Conservation (phyloP, 2,113 vertebrate genomes). For the Sakesphorus luctuosus region DNA sequence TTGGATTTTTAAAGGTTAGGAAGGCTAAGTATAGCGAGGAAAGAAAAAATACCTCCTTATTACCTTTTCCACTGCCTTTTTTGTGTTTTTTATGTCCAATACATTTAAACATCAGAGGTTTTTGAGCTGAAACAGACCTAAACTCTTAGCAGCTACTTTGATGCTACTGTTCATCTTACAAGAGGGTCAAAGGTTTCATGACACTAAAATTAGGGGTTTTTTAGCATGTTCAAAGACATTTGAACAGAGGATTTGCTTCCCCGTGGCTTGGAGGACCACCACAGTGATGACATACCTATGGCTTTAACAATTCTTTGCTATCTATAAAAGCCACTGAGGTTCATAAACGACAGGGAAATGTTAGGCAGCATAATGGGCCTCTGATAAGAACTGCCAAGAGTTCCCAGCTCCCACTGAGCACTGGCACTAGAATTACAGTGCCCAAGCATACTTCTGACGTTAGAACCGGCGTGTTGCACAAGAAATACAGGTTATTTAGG, state of each 20-base stretch:
- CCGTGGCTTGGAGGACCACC: background rate
- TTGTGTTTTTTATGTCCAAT: background rate
- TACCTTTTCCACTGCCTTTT: background rate
- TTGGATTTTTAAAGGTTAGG: background rate
- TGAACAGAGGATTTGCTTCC: background rate
- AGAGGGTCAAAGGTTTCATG: background rate
- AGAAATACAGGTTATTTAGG: constrained; percentile 35
- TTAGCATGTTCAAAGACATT: background rate
- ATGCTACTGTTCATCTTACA: background rate
- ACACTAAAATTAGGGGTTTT: background rate
- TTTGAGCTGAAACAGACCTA: background rate
- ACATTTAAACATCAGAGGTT: background rate
- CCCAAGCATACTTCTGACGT: constrained; percentile 39
- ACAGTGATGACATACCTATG: background rate
- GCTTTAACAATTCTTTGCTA: constrained; percentile 1
- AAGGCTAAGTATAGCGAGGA: background rate
- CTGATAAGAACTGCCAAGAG: constrained; percentile 20
- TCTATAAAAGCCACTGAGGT: constrained; percentile 8
- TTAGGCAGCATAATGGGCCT: constrained; percentile 20
- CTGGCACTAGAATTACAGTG: constrained; percentile 23
- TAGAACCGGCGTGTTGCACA: background rate
- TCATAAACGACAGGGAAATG: background rate
- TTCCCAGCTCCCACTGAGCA: background rate
- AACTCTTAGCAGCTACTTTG: background rate
- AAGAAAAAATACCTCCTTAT: background rate